Conservation (phyloP, 2,797 vertebrate species). For the Balearica regulorum region DNA sequence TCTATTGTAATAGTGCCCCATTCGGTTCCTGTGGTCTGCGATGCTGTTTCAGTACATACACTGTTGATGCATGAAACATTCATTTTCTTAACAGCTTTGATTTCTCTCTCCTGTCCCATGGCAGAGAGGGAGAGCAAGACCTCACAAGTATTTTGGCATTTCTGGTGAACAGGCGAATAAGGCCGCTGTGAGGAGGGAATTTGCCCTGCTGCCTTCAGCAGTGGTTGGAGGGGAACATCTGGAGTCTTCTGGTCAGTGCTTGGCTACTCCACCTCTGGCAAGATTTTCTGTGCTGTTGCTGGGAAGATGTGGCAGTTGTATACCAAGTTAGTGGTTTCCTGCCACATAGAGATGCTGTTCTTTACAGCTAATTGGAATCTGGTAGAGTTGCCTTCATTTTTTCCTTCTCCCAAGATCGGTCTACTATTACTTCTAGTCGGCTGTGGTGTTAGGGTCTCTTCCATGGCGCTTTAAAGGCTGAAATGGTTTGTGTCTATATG, state of each 20-base stretch:
- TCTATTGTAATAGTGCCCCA: not conserved
- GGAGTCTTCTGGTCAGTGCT: not conserved
- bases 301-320: not conserved
- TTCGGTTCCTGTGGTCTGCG: rapidly evolving
- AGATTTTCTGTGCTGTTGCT: not conserved
- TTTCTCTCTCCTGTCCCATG: not conserved
- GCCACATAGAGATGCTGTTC: not conserved
- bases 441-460: not conserved
- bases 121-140: not conserved
- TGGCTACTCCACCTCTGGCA: not conserved
- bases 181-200: not conserved
- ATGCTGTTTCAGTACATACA: not conserved
- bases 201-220: not conserved
- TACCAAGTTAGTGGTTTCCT: not conserved
- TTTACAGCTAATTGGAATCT: not conserved
- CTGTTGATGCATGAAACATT: not conserved
- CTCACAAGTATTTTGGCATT: not conserved
- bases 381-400: not conserved
- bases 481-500: not conserved
- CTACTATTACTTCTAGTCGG: not conserved
- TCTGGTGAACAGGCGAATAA: not conserved
- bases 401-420: not conserved
- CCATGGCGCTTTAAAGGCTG: not conserved
- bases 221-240: not conserved
- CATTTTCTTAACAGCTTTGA: not conserved